Base-by-base conservation (phyloP, 2,113 vertebrate genomes). In the Oreochromis niloticus region DNA sequence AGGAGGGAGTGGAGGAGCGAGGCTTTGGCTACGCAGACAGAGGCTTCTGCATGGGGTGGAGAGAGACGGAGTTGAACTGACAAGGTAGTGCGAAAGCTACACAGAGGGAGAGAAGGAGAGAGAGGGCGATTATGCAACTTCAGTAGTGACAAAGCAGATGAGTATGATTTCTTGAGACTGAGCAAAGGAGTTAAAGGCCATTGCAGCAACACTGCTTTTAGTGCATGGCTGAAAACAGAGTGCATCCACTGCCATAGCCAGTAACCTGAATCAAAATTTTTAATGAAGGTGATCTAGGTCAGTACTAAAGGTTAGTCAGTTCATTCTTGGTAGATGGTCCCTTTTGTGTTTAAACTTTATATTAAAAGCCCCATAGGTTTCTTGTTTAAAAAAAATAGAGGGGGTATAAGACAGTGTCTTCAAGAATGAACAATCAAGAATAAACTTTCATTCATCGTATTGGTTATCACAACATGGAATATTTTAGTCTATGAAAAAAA, bases 111-210 rank as follows among this genome's bases (percentile, higher is more conserved):
- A 9, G 80, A 91, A 80, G 8, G 63, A 59, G 71, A 66, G 78
- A 79, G 46, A 83, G 80, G 52, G 7, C 63, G 78, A 88, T 94
- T 92, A 94, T 85, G 84, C 88, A 95, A 93, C 91, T 86, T 59
- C 48, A 89, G 54, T 24, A 52, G 86, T 84, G 85, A 89, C 89
- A 71, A 84, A 82, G 84, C 75, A 84, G 85, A 93, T 86, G 82
- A 94, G 89, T 41, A 34, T 85, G 91, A 92, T 88, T 90, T 85
- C 30, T 75, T 87, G 80, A 88, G 86, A 92, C 59, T 16, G 89
- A 91, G 88, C 83, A 87, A 56, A 83, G 43, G 78, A 85, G 86
- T 36, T 82, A 46, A 78, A 6, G 16, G 87, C 55, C 61, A 81
- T 9, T 24, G 6, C 10, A 57, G 50, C 52, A 80, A 50, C 78